Base-by-base conservation (phyloP, 2,888 invertebrate genomes). In the Dasysyrphus albostriatus region DNA sequence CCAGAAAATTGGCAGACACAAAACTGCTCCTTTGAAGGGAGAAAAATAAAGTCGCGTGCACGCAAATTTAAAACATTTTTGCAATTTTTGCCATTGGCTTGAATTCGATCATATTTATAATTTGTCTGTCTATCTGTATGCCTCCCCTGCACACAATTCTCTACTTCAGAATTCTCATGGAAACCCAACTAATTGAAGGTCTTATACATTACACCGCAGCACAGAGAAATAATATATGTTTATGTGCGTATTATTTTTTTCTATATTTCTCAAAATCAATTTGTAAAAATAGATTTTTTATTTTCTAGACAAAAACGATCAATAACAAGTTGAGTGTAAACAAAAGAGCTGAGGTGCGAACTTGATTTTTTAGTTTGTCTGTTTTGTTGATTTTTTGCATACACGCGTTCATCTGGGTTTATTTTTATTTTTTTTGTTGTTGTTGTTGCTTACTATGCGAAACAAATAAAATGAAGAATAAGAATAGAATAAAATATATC, bases 261-360 rank as follows among this genome's bases (percentile, higher is more conserved):
- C 58, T 75, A 75, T 70, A 73, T 39, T 63, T 61, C 47, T 79
- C 49, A 47, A 75, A 79, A 79, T 83, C 69, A 83, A 70, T 80
- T 24, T 75, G 63, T 80, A 75, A 70, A 74, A 74, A 74, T 29
- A 75, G 44, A 47, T 47, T 63, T 47, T n/a, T 24, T 24, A 24
- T 24, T 24, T 47, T 47, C n/a, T 32, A 24, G 14, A 42, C 16
- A 19, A 37, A 61, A 56, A 24, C 24, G 14, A 67, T 59, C 44
- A 39, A 58, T 16, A 58, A 44, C 44, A 1, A 29, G 34, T 24
- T 24, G 75, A 37, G 47, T 58, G 70, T 39, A 78, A 65, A 78
- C 78, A 79, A 83, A 83, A 83, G 83, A 83, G 74, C 70, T 83
- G 74, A 75, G 19, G 16, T 24, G 16, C 76, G 72, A 81, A 84